Evolutionary conservation across 2,797 vertebrate species (phyloP), one percentile per base, ranked within the genome.

Genomic region (Hafferia zeledoni): DNA sequence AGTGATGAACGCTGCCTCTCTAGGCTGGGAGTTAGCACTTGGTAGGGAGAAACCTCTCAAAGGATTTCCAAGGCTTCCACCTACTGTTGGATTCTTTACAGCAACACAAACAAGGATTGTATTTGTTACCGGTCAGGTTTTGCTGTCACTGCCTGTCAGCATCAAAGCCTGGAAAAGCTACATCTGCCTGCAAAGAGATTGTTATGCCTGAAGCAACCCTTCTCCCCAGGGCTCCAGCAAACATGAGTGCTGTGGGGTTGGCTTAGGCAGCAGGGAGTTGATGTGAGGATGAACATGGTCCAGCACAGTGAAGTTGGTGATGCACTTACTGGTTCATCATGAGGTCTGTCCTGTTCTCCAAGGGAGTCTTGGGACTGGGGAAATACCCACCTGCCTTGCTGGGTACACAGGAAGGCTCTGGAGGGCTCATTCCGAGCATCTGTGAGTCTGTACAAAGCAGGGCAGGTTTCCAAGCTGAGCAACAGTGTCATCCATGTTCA

Each of bases 11-110:
- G 77, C 89, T 64, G 24, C 52, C 33, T 91, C 35, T 77, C 69
- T 35, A 0, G 37, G 31, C 25, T 39, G 41, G 71, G 79, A 89
- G n/a, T 61, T 81, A 60, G 61, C 64, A 53, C 37, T 74, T 50
- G 47, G 50, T 78, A 78, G 87, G 65, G 41, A 82, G 83, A 81
- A 83, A 61, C 39, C 69, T 81, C 93, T 89, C 75, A 86, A 75
- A 90, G 94, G 93, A 91, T 96, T 96, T 88, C 90, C 61, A 88
- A 87, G 92, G 63, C 84, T 94, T 94, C 92, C 77, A 94, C 90
- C 88, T 94, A 72, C 92, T 72, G 86, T 59, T 82, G 86, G 82
- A 61, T 87, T 79, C 43, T 87, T 92, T 59, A 72, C 87, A 90
- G 81, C 74, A 79, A 22, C 63, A 47, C 83, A 79, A 82, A 61